These are phyloP conservation scores for Paramuricea clavata DNA, from an alignment of 92 coral and sea anemone species.

Conservation along the genomic window DNA sequence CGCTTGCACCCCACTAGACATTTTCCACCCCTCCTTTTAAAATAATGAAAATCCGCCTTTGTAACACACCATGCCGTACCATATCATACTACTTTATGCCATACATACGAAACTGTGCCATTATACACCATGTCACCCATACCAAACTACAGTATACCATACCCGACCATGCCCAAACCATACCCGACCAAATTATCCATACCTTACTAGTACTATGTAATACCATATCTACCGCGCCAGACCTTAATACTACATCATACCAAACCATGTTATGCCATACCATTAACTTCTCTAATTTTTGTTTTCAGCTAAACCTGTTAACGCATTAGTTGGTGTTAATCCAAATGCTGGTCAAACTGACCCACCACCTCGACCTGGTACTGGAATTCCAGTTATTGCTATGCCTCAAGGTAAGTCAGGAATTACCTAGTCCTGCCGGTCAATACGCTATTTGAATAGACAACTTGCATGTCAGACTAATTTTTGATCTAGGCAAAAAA, in stretches of 20 bases:
- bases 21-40: no score
- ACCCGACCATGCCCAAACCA: no score
- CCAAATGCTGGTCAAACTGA: conserved; percentile 39
- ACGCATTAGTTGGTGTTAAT: conserved; percentile 23
- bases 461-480: no score
- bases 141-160: background rate
- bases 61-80: conserved; percentile 9
- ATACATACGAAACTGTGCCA: background rate
- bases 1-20: no score
- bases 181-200: background rate
- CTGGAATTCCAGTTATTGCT: background rate
- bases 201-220: background rate
- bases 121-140: background rate
- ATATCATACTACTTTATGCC: no score
- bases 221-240: no score
- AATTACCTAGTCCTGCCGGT: no score
- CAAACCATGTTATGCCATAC: background rate
- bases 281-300: background rate
- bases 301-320: conserved; percentile 27
- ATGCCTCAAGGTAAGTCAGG: conserved; percentile 29
- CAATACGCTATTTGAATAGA: no score
- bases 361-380: conserved; percentile 34
- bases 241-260: background rate
- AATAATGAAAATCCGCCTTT: no score
- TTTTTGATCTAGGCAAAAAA: no score